Percentiles rank a stretch among this genome's conserved stretches.
phyloP scores from a whole-genome alignment of 2,797 vertebrate genomes.

The Siniperca scherzeri region DNA sequence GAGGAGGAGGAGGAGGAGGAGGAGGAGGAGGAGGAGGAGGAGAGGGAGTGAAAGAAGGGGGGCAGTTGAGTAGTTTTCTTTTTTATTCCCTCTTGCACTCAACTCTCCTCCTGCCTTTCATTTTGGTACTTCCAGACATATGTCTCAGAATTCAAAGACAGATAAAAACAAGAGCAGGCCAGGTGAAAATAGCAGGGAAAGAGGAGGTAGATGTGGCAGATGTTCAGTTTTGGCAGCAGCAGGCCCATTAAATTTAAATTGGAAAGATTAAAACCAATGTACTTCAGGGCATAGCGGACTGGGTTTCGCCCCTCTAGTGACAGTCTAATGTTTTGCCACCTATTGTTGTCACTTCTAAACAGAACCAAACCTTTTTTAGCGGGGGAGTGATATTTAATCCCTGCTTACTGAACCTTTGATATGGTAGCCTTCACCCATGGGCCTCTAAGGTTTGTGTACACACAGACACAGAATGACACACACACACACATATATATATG shows the following conservation, averaged over 20 bases:
- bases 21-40: slow-evolving; percentile 26
- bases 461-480: slow-evolving; percentile 56
- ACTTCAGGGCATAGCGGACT: slow-evolving; percentile 67
- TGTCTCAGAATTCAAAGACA: slow-evolving; percentile 53
- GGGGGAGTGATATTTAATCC: slow-evolving; percentile 82
- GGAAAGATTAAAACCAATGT: slow-evolving; percentile 64
- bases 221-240: slow-evolving; percentile 43
- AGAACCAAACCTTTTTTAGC: slow-evolving; percentile 71
- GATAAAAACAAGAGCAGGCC: slow-evolving; percentile 51
- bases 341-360: slow-evolving; percentile 84
- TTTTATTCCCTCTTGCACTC: slow-evolving; percentile 65
- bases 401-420: slow-evolving; percentile 83
- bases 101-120: slow-evolving; percentile 70
- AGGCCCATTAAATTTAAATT: slow-evolving; percentile 55
- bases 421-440: slow-evolving; percentile 81
- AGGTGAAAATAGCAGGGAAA: slow-evolving; percentile 25
- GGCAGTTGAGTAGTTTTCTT: slow-evolving; percentile 55
- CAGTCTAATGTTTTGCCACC: slow-evolving; percentile 75
- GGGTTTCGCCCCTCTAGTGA: slow-evolving; percentile 82
- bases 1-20: slow-evolving; percentile 45
- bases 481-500: slow-evolving; percentile 38
- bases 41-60: slow-evolving; percentile 47
- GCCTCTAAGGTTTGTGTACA: slow-evolving; percentile 73
- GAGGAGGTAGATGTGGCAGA: slow-evolving; percentile 6
- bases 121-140: slow-evolving; percentile 59